Base-by-base conservation (phyloP, 2,888 invertebrate species). In the Heliothis peltigera region DNA sequence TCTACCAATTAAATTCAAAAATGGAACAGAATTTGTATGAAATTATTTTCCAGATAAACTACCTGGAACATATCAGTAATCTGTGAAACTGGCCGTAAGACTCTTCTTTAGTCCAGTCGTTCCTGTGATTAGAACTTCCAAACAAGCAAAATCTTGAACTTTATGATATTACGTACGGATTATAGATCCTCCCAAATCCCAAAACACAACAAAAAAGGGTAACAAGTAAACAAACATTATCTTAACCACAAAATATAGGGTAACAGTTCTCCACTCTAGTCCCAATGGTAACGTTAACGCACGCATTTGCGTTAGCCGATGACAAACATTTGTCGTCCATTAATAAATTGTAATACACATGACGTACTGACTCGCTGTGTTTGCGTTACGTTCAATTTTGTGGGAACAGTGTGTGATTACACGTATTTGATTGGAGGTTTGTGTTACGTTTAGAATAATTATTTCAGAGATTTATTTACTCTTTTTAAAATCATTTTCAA, bases 271-370 rank as follows among this genome's bases (percentile, higher is more conserved):
- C 19, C 54, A 55, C 43, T 32, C 54, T 22, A 28, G 61, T 64
- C 68, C 60, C 56, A 6, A 21, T 35, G 61, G 62, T 61, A 70
- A 68, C 65, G 56, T 74, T 79, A 48, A 67, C 64, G 54, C 64
- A 43, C 54, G 28, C 55, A 73, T 77, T 71, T 35, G 28, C 54
- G 60, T 66, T 67, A 79, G 60, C 64, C 60, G 47, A 61, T 77
- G 64, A 71, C 77, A 77, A 80, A 80, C 77, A 77, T 57, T 56
- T 67, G 64, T 64, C 19, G 52, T 47, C 62, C 66, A 79, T 76
- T 67, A 64, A 67, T 67, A 67, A 61, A 57, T 32, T 67, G 59
- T 64, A 60, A 64, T 62, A 64, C 52, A 49, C 73, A 52, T 77
- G 62, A 71, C 72, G 22, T 51, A 80, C 48, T n/a, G 57, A 80